Base-by-base conservation (phyloP, 2,113 vertebrate genomes). In the Pogonocichla stellata region DNA sequence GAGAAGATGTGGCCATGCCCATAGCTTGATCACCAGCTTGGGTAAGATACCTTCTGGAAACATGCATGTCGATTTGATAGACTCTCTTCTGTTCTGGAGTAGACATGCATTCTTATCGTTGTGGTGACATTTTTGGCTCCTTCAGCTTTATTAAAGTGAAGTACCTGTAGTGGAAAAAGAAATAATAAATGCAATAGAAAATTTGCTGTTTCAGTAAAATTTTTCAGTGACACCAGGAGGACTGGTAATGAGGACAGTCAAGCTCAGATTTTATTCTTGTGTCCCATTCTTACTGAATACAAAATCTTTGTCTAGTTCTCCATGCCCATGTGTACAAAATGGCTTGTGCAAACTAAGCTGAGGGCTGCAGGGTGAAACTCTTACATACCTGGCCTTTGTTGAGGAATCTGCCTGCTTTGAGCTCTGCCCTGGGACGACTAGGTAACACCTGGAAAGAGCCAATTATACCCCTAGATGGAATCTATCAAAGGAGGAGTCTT, bases 131-230 rank as follows among this genome's bases (percentile, higher is more conserved):
- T 95, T 78, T 40, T 93, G 53, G 36, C 12, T 92, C 31, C 92
- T 86, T 93, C 92, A 64, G 22, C 90, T 93, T 80, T 73, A 33
- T 94, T 90, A 16, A 97, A 96, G 48, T 96, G 94, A 77, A 97
- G 88, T 34, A 92, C 93, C 96, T 97, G 15, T 20, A 65, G 18
- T 42, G 31, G 33, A 33, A 92, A 92, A 88, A 85, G 25, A 43
- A 92, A 15, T 51, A 74, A 74, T 56, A 74, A 86, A 60, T 43
- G 2, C 31, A 45, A 20, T 5, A 67, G 34, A 80, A 85, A 73
- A 65, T 28, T 11, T 45, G 9, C 19, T n/a, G 8, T 62, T 85
- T 65, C 34, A 23, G 24, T 73, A 33, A 86, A 50, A 80, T 29
- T 28, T 66, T 93, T 47, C 38, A 29, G 51, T 53, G 34, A 40